Base-by-base conservation (phyloP, 2,113 vertebrate genomes). In the Scomber scombrus region DNA sequence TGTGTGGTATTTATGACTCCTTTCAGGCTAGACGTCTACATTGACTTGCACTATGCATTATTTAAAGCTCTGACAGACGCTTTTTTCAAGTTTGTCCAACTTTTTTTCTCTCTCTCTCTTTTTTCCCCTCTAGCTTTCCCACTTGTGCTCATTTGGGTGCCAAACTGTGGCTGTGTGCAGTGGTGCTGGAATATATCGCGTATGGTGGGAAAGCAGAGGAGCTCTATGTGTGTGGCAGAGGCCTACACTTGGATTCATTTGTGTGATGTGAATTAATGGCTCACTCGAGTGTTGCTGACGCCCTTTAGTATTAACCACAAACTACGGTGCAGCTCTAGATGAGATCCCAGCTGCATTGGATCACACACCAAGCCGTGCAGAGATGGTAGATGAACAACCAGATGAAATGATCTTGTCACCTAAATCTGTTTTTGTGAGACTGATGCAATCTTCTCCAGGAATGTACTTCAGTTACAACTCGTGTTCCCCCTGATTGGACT, bases 121-220 rank as follows among this genome's bases (percentile, higher is more conserved):
- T 54, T 54, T 50, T 0, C 49, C 58, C 46, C 40, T 61, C 45
- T 73, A 50, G 74, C 72, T 77, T 83, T 82, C 72, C 56, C 55
- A 7, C 60, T 78, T 51, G 64, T 75, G 75, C 87, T 81, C 15
- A 62, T 67, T 43, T 11, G 64, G 72, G 57, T 86, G 90, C 93
- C 90, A 92, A 72, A 85, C 87, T 88, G 84, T 71, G 81, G 79
- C 83, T 75, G 81, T 72, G 87, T 91, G 92, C 95, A 94, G 93
- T 92, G 89, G 43, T 65, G 79, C 92, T 95, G 95, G 93, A 96
- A 96, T 95, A 94, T 92, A 93, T 80, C 16, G 8, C 9, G 87
- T 55, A 63, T 80, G 66, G 90, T 90, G 92, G 86, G 82, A 89
- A 89, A 90, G 92, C 89, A 89, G 89, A 87, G 84, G 65, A 65